A percentile compares a stretch with the other conserved stretches of the same genome.
Conservation (phyloP, 2,888 invertebrate species). For the Achlya flavicornis region DNA sequence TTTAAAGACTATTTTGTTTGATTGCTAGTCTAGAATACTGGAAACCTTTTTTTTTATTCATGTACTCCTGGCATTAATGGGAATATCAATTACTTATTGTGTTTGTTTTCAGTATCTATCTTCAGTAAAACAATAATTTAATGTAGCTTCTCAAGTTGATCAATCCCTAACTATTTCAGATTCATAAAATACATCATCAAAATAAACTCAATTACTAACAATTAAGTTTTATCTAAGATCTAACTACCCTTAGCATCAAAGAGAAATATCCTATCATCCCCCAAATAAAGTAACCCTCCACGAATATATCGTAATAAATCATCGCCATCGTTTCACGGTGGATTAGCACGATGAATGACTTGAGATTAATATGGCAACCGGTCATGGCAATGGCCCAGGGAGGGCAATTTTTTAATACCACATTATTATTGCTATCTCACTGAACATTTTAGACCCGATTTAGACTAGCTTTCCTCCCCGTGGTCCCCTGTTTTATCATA, state of each 20-base stretch:
- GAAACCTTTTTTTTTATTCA: not conserved
- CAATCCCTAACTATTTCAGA: not conserved
- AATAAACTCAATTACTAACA: slow-evolving; percentile 6
- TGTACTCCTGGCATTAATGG: not conserved
- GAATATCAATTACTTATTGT: not conserved
- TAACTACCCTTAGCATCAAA: slow-evolving; percentile 7
- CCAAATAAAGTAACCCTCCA: not conserved
- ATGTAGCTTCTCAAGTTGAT: not conserved
- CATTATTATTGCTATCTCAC: not conserved
- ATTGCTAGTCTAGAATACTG: not conserved
- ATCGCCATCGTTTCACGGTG: slow-evolving; percentile 54
- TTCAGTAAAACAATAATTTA: too few species aligned
- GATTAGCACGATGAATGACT: slow-evolving; percentile 49
- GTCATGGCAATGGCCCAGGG: not conserved
- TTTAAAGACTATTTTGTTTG: not conserved
- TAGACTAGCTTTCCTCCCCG: not conserved
- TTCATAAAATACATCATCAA: not conserved
- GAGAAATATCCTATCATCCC: slow-evolving; percentile 1
- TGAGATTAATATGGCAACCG: slow-evolving; percentile 31
- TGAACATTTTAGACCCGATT: not conserved
- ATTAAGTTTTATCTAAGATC: not conserved
- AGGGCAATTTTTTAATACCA: not conserved
- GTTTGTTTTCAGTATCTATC: not conserved
- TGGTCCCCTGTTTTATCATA: too few species aligned
- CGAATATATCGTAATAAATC: slow-evolving; percentile 48